phyloP scores from a whole-genome alignment of 2,797 vertebrate species.

The Carapus acus region DNA sequence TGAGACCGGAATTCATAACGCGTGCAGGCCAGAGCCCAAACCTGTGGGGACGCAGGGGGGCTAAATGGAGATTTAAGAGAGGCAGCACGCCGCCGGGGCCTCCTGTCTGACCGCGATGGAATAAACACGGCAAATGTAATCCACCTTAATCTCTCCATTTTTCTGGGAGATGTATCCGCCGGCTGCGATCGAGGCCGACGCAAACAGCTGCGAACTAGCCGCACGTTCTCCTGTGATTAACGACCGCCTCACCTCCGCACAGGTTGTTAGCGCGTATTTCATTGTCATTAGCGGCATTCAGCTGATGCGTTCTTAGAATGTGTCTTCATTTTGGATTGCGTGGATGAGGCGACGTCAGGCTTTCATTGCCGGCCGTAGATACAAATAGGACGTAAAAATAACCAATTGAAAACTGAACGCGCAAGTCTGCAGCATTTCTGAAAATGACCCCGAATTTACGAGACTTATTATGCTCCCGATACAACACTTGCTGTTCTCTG shows the following conservation, averaged over 20 bases:
- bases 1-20: conserved; percentile 57
- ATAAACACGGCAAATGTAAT: conserved; percentile 74
- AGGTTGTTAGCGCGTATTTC: background rate
- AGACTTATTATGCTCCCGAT: no score
- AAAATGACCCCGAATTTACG: no score
- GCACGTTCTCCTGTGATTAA: background rate
- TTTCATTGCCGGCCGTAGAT: no score
- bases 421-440: no score
- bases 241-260: background rate
- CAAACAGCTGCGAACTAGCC: conserved; percentile 19
- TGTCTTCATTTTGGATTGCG: background rate
- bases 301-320: background rate
- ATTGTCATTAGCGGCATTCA: background rate
- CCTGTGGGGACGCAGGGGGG: conserved; percentile 49
- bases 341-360: no score
- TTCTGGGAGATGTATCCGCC: conserved; percentile 57
- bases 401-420: no score
- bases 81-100: conserved; percentile 56
- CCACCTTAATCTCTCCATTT: conserved; percentile 72
- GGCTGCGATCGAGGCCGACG: conserved; percentile 42
- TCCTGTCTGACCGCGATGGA: conserved; percentile 77
- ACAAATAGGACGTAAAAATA: background rate
- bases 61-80: conserved; percentile 63
- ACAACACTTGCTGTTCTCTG: no score
- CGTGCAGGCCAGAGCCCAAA: conserved; percentile 56